Percentiles rank a stretch among this genome's conserved stretches.
These are phyloP conservation scores for Anhinga anhinga DNA, from an alignment of 2,113 vertebrate genomes.

Conservation along the genomic window DNA sequence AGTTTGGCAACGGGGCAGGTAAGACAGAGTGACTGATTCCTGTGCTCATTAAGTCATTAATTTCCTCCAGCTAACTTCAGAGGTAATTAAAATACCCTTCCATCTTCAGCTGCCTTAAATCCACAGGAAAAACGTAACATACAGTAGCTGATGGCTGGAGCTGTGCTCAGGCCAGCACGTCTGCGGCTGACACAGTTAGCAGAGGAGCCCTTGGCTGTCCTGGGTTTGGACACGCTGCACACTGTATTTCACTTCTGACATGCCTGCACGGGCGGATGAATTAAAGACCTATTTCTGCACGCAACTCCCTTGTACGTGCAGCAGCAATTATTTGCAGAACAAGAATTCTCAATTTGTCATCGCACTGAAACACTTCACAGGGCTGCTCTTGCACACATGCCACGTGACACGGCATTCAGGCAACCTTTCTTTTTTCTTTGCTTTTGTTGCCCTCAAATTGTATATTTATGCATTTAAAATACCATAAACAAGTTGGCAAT, in stretches of 20 bases:
- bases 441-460: neutral
- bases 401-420: accelerated
- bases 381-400: neutral
- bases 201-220: neutral
- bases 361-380: accelerated
- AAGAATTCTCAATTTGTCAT: neutral
- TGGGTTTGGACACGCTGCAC: no score
- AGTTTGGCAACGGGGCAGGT: neutral
- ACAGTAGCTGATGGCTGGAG: neutral
- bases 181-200: neutral
- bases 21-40: neutral
- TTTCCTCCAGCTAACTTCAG: neutral
- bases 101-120: neutral
- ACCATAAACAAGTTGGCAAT: neutral
- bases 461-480: neutral
- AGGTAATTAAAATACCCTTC: neutral
- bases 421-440: neutral
- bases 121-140: neutral
- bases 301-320: accelerated
- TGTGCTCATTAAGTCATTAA: neutral
- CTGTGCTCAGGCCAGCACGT: neutral
- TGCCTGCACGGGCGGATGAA: accelerated
- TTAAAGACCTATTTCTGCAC: neutral
- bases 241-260: neutral
- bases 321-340: neutral